Conservation (phyloP, 2,888 invertebrate genomes). For the Dendrolimus houi region DNA sequence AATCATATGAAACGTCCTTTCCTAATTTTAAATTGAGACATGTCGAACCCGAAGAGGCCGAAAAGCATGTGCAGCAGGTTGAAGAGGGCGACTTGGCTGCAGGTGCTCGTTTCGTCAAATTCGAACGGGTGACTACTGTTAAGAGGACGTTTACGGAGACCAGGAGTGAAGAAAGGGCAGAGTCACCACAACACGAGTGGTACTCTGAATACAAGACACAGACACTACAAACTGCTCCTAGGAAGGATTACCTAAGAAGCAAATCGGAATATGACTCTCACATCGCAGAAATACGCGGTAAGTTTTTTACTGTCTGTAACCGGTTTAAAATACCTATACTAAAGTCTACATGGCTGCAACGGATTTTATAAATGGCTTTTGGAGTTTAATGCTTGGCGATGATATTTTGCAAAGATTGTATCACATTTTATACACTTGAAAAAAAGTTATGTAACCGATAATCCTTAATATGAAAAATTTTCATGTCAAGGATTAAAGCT, state of each 20-base stretch:
- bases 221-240: constrained; percentile 79
- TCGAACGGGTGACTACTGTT: constrained; percentile 80
- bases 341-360: too few species aligned
- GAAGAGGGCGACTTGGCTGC: constrained; percentile 80
- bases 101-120: constrained; percentile 81
- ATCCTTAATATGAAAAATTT: too few species aligned
- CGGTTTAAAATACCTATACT: too few species aligned
- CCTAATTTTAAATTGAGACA: constrained; percentile 68
- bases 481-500: too few species aligned
- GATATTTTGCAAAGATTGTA: too few species aligned
- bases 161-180: constrained; percentile 53
- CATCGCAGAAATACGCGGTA: constrained; percentile 91
- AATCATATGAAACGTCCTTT: constrained; percentile 49
- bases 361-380: too few species aligned
- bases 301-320: constrained; percentile 18
- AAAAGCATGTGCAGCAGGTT: constrained; percentile 51
- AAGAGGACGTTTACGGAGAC: constrained; percentile 77
- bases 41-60: constrained; percentile 48
- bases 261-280: constrained; percentile 91
- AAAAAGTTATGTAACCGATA: too few species aligned
- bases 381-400: too few species aligned
- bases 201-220: constrained; percentile 67
- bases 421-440: too few species aligned
- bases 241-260: constrained; percentile 84
- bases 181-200: constrained; percentile 67